phyloP scores from a whole-genome alignment of 2,888 invertebrate genomes.

The Itoplectis maculator region DNA sequence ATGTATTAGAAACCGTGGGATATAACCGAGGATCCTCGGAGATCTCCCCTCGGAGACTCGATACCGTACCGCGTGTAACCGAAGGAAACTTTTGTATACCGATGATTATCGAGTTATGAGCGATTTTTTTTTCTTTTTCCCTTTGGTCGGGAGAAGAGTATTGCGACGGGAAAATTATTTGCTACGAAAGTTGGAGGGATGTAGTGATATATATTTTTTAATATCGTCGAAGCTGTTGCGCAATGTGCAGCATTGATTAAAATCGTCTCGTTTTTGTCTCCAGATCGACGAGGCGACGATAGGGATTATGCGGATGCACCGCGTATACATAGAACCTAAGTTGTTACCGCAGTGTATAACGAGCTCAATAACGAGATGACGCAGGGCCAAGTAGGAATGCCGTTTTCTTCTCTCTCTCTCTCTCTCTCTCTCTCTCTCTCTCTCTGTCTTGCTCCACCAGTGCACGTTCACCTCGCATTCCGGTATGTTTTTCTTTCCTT shows the following conservation, averaged over 20 bases:
- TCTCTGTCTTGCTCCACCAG: not conserved
- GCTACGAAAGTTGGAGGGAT: too few species aligned
- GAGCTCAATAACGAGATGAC: conserved; percentile 1
- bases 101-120: conserved; percentile 19
- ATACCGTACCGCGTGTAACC: not conserved
- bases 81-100: not conserved
- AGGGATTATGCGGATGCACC: not conserved
- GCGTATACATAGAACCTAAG: not conserved
- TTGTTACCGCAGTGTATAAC: conserved; percentile 1
- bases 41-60: conserved; percentile 16
- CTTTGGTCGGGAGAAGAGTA: not conserved
- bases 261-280: not conserved
- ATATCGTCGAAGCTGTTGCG: too few species aligned
- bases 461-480: conserved; percentile 22
- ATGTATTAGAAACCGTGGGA: conserved; percentile 18
- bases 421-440: not conserved
- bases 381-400: conserved; percentile 5
- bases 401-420: not conserved
- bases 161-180: not conserved
- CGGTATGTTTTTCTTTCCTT: conserved; percentile 28
- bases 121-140: not conserved
- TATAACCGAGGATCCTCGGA: conserved; percentile 11
- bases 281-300: not conserved
- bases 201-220: too few species aligned
- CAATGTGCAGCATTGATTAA: too few species aligned